A percentile compares a stretch with the other conserved stretches of the same genome.
Evolutionary conservation across 2,113 vertebrate species (phyloP).

Genomic region (Peucedramus taeniatus): DNA sequence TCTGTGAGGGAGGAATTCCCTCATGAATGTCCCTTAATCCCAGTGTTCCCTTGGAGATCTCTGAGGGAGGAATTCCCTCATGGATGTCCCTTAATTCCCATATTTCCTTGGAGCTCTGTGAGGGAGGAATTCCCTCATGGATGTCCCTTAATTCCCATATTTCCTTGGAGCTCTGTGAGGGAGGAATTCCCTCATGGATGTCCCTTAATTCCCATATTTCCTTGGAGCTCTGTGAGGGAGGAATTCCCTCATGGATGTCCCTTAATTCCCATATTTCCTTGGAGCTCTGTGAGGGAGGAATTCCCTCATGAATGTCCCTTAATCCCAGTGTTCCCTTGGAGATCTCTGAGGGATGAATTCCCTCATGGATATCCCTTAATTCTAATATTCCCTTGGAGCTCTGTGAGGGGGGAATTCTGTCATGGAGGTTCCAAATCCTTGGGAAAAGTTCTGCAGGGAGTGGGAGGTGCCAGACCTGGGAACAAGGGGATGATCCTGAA

Average conservation of each 20-base stretch:
- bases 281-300: accelerated
- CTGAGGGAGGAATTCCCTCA: neutral
- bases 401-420: accelerated
- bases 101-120: neutral
- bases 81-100: accelerated
- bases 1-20: neutral
- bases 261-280: neutral
- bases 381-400: accelerated
- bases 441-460: neutral
- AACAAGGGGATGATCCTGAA: neutral
- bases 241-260: too few relatives aligned
- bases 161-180: too few relatives aligned
- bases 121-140: neutral
- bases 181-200: too few relatives aligned
- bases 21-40: accelerated
- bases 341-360: neutral
- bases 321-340: accelerated
- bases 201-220: accelerated
- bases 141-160: too few relatives aligned
- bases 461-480: accelerated
- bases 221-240: too few relatives aligned
- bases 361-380: accelerated
- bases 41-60: accelerated
- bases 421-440: accelerated
- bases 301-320: accelerated